Evolutionary conservation across 2,888 invertebrate species (phyloP).

Genomic region (Amphipyra tragopoginis): DNA sequence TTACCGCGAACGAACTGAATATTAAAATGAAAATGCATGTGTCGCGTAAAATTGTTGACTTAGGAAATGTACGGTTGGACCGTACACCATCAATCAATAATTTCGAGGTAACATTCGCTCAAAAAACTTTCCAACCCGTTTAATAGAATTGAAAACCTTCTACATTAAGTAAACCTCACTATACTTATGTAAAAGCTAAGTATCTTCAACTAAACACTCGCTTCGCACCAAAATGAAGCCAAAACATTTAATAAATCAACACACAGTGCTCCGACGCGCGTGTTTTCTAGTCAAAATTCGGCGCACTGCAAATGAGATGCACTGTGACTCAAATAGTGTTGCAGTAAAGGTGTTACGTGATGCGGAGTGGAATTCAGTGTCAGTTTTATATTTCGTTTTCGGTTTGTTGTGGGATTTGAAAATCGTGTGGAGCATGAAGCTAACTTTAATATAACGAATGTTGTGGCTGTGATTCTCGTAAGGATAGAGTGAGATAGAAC

Average conservation of each 20-base stretch:
- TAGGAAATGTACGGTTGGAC: no score
- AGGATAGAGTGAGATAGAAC: no score
- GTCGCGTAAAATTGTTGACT: no score
- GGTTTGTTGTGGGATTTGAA: constrained; percentile 16
- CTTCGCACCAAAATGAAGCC: constrained; percentile 10
- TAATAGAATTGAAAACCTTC: background rate
- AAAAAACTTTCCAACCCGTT: background rate
- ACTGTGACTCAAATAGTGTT: constrained; percentile 25
- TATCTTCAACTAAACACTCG: constrained; percentile 1
- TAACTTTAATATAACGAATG: constrained; percentile 4
- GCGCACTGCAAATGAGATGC: constrained; percentile 35
- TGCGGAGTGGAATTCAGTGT: constrained; percentile 23
- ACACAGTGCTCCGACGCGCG: constrained; percentile 11
- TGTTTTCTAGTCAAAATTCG: constrained; percentile 26
- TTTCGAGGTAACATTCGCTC: no score
- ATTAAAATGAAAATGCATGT: no score
- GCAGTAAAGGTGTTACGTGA: constrained; percentile 32
- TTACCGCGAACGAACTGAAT: no score
- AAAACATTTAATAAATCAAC: constrained; percentile 15
- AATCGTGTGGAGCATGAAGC: constrained; percentile 12
- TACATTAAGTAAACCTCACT: background rate
- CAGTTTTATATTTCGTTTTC: constrained; percentile 26
- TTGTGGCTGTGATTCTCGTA: no score
- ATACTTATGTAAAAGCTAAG: background rate
- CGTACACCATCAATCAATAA: no score